Percentiles rank a stretch among this genome's conserved stretches.
Conservation (phyloP, 2,113 vertebrate species). For the Ardeotis arabs region DNA sequence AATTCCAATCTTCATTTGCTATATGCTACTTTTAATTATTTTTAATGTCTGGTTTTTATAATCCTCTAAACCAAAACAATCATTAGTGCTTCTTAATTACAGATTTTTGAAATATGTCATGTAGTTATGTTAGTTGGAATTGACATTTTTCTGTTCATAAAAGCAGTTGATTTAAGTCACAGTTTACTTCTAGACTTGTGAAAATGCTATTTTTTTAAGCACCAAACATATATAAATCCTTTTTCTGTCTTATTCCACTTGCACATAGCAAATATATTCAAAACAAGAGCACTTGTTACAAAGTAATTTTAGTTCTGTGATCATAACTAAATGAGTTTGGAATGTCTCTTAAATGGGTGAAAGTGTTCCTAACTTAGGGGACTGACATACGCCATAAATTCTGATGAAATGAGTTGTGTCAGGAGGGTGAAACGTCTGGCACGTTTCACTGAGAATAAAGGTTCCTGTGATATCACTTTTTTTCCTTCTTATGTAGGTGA, state of each 20-base stretch:
- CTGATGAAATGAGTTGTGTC: background rate
- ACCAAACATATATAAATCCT: background rate
- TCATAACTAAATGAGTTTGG: background rate
- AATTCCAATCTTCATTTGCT: background rate
- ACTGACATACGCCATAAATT: background rate
- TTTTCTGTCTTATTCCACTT: background rate
- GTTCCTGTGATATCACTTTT: background rate
- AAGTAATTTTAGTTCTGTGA: background rate
- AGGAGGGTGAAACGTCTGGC: background rate
- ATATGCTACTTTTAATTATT: background rate
- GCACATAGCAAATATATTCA: background rate
- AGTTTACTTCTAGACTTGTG: background rate
- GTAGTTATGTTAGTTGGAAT: background rate
- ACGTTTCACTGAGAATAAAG: background rate
- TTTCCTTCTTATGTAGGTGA: background rate
- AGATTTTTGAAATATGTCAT: background rate
- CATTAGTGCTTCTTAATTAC: background rate
- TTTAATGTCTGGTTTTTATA: background rate
- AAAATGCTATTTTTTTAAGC: background rate
- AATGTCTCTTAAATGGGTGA: background rate
- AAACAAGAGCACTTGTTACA: background rate
- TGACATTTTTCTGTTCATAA: background rate
- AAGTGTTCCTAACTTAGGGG: background rate
- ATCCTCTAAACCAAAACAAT: background rate
- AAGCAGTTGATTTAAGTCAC: background rate